phyloP scores from a whole-genome alignment of 2,888 invertebrate genomes.

The Andrena trimmerana region DNA sequence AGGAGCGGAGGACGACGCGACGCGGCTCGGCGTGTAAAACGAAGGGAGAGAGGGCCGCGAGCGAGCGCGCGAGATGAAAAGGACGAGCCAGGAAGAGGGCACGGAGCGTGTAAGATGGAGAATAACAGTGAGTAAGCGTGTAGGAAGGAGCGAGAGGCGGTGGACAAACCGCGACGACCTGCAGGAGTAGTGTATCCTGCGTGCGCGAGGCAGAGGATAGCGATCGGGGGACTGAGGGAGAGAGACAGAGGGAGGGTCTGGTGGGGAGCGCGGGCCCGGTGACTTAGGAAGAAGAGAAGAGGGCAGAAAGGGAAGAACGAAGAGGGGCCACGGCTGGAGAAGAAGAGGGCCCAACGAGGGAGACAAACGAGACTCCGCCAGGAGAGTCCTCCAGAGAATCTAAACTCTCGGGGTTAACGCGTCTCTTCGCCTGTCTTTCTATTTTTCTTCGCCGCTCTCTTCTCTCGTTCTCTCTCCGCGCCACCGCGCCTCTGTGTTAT shows the following conservation, averaged over 20 bases:
- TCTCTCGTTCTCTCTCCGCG: slow-evolving; percentile 13
- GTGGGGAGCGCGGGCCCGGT: slow-evolving; percentile 4
- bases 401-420: slow-evolving; percentile 68
- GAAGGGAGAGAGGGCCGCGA: slow-evolving; percentile 27
- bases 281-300: slow-evolving; percentile 50
- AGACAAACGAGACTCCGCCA: slow-evolving; percentile 67
- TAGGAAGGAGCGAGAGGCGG: slow-evolving; percentile 52
- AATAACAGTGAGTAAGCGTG: slow-evolving; percentile 61
- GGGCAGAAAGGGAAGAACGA: slow-evolving; percentile 13
- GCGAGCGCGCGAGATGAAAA: slow-evolving; percentile 50
- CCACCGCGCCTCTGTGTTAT: slow-evolving; percentile 20
- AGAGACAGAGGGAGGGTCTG: neutral
- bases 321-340: slow-evolving; percentile 40
- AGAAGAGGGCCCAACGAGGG: slow-evolving; percentile 61
- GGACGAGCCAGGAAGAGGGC: slow-evolving; percentile 50
- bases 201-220: slow-evolving; percentile 57
- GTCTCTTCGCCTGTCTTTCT: slow-evolving; percentile 60
- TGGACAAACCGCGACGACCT: slow-evolving; percentile 41
- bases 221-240: slow-evolving; percentile 3
- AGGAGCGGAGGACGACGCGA: slow-evolving; percentile 28
- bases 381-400: slow-evolving; percentile 61
- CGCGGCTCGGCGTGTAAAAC: slow-evolving; percentile 34
- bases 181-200: slow-evolving; percentile 39
- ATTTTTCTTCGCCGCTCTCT: slow-evolving; percentile 46
- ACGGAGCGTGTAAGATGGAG: slow-evolving; percentile 54